Evolutionary conservation across 2,888 invertebrate species (phyloP).

Genomic region (Ophraella communa): DNA sequence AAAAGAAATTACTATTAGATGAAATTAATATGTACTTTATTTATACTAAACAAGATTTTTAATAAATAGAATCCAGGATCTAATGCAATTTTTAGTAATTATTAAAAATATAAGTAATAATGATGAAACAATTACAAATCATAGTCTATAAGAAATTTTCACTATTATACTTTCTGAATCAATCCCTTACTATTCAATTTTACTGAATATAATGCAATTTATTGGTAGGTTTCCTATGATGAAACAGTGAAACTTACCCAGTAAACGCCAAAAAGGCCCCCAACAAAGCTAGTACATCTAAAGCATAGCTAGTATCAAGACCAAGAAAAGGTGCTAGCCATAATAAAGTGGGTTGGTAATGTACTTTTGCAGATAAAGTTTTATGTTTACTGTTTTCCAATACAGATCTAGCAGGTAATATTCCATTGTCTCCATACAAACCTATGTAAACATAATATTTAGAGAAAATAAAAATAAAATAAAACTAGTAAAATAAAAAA

Average conservation of each 20-base stretch:
- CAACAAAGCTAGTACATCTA: conserved; percentile 71
- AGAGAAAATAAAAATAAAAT: not conserved
- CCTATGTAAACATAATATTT: conserved; percentile 64
- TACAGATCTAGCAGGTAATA: conserved; percentile 67
- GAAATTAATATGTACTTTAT: too few relatives aligned
- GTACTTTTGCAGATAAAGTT: conserved; percentile 64
- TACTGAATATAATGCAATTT: too few relatives aligned
- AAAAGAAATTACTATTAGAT: too few relatives aligned
- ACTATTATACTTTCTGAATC: too few relatives aligned
- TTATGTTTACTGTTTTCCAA: conserved; percentile 60
- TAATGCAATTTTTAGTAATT: too few relatives aligned
- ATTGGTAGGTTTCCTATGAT: too few relatives aligned
- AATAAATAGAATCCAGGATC: too few relatives aligned
- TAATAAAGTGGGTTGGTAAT: conserved; percentile 69
- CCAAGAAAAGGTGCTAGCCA: conserved; percentile 73
- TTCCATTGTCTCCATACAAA: conserved; percentile 77
- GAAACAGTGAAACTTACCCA: conserved; percentile 60
- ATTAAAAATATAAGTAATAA: too few relatives aligned
- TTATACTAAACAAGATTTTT: too few relatives aligned
- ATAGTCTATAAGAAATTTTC: too few relatives aligned
- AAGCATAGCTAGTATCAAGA: conserved; percentile 69
- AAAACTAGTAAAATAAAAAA: not conserved
- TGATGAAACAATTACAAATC: too few relatives aligned
- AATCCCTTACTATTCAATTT: too few relatives aligned
- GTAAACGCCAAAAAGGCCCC: conserved; percentile 72